Evolutionary conservation across 1,140 invertebrate genomes (phyloP).

Genomic region (Epicauta chinensis): DNA sequence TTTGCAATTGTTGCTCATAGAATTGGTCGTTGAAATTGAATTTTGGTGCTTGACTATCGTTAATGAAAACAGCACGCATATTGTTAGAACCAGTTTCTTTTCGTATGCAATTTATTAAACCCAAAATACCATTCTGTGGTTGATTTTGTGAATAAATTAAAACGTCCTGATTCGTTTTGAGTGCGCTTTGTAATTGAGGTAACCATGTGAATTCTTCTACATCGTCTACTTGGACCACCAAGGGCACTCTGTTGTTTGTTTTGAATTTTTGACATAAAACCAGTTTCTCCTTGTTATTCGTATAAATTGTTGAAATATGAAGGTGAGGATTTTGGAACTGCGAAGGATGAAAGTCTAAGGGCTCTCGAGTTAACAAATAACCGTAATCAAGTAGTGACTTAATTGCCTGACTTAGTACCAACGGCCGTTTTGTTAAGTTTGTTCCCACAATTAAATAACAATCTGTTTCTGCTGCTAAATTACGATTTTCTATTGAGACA

Average conservation of each 20-base stretch:
- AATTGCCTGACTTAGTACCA: no score
- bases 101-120: conserved; percentile 73
- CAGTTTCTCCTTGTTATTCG: no score
- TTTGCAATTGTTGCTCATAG: conserved; percentile 68
- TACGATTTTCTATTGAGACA: no score
- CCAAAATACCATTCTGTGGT: conserved; percentile 67
- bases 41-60: conserved; percentile 70
- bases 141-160: conserved; percentile 56
- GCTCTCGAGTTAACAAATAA: conserved; percentile 47
- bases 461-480: no score
- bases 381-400: conserved; percentile 41
- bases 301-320: no score
- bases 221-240: no score
- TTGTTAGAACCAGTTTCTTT: conserved; percentile 42
- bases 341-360: conserved; percentile 22
- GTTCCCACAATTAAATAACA: no score
- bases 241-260: no score
- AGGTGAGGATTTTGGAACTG: no score
- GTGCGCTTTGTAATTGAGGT: conserved; percentile 46
- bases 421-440: no score
- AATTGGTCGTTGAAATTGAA: conserved; percentile 61
- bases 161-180: conserved; percentile 49
- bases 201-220: conserved; percentile 42
- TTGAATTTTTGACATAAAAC: no score
- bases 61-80: conserved; percentile 84